A percentile compares a stretch with the other conserved stretches of the same genome.
Conservation (phyloP, 2,797 vertebrate species). For the Picus viridis region DNA sequence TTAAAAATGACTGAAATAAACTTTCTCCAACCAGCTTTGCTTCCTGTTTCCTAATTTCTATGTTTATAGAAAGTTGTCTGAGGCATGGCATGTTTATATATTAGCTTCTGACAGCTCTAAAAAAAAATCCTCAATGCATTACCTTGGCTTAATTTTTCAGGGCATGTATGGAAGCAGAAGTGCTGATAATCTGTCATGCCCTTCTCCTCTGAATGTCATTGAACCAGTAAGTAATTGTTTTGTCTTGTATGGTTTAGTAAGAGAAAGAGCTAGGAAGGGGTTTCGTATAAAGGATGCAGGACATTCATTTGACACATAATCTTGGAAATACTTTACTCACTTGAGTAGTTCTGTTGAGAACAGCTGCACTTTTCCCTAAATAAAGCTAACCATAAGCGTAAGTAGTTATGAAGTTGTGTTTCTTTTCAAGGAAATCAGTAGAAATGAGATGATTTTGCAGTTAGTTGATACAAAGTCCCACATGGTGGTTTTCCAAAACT, state of each 20-base stretch:
- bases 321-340: background rate
- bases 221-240: slow-evolving; percentile 87
- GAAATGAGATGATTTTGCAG: background rate
- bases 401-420: background rate
- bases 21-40: background rate
- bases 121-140: background rate
- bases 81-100: background rate
- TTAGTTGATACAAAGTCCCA: background rate
- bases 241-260: background rate
- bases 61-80: slow-evolving; percentile 5
- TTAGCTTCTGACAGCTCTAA: background rate
- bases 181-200: slow-evolving; percentile 85
- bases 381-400: background rate
- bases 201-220: slow-evolving; percentile 89
- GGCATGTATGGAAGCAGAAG: slow-evolving; percentile 85
- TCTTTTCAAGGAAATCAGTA: background rate
- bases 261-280: background rate
- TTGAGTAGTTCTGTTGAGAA: background rate
- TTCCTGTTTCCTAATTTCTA: slow-evolving; percentile 51
- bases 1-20: slow-evolving; percentile 49
- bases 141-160: slow-evolving; percentile 75
- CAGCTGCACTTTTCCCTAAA: background rate
- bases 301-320: background rate
- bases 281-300: background rate
- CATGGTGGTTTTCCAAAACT: background rate